Evolutionary conservation across 2,888 invertebrate genomes (phyloP).

Genomic region (Tetranychus piercei): DNA sequence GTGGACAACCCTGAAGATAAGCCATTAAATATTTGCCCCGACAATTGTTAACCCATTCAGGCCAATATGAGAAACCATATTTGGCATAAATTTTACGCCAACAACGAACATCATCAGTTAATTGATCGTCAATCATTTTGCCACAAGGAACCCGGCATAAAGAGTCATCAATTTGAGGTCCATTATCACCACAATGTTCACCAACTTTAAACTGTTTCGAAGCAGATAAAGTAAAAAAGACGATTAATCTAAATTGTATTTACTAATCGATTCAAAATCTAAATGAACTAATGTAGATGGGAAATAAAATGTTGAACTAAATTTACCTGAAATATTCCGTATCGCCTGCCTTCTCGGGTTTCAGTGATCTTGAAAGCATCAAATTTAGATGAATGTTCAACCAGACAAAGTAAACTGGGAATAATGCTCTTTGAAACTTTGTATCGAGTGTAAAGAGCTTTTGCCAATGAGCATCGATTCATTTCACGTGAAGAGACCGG

Average conservation of each 20-base stretch:
- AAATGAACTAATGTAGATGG: not conserved
- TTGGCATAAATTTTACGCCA: not conserved
- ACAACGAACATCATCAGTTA: constrained; percentile 13
- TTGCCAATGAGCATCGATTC: constrained; percentile 10
- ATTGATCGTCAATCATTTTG: constrained; percentile 4
- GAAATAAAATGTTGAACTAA: not conserved
- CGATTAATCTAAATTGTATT: not conserved
- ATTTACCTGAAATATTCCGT: constrained; percentile 13
- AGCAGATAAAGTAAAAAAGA: not conserved
- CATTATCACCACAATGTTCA: constrained; percentile 4
- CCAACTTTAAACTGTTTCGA: constrained; percentile 10
- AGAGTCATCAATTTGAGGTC: not conserved
- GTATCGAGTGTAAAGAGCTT: not conserved
- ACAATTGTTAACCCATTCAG: constrained; percentile 11
- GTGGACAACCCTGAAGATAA: constrained; percentile 10
- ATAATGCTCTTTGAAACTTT: not conserved
- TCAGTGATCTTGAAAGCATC: not conserved
- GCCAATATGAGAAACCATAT: constrained; percentile 12
- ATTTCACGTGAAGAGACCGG: not conserved
- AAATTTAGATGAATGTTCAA: not conserved
- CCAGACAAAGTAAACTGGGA: constrained; percentile 5
- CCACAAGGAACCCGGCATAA: constrained; percentile 4
- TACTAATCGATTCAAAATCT: too few relatives aligned
- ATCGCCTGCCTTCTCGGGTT: not conserved
- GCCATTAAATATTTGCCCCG: constrained; percentile 3